Conservation (phyloP, 2,113 vertebrate species). For the Dryoscopus gambensis region DNA sequence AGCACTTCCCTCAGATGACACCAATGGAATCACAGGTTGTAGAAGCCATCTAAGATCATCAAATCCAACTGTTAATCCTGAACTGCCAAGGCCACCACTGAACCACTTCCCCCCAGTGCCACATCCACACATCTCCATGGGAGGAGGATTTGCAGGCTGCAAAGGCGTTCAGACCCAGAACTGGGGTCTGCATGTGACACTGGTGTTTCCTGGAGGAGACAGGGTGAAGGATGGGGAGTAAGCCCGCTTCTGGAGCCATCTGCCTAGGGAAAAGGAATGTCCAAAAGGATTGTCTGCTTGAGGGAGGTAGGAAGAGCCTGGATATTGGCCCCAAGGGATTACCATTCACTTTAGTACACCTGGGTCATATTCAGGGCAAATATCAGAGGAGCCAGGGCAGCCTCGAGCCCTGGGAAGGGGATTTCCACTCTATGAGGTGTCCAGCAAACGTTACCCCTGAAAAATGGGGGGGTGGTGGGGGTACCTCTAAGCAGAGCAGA, state of each 20-base stretch:
- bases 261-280: neutral
- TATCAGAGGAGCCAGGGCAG: neutral
- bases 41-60: neutral
- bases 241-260: accelerated
- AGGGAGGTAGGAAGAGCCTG: neutral
- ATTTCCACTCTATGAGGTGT: neutral
- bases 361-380: neutral
- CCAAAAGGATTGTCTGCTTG: neutral
- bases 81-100: neutral
- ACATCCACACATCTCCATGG: neutral
- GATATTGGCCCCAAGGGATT: neutral
- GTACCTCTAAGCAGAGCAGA: neutral
- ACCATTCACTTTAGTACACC: neutral
- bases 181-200: neutral
- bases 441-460: neutral
- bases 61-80: neutral
- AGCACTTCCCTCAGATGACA: accelerated
- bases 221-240: neutral
- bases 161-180: neutral
- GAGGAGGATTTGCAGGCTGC: neutral
- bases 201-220: neutral
- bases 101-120: neutral
- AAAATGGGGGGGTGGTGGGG: neutral
- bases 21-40: neutral
- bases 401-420: neutral